Evolutionary conservation across 2,888 invertebrate genomes (phyloP).

Genomic region (Brachypterus glaber): DNA sequence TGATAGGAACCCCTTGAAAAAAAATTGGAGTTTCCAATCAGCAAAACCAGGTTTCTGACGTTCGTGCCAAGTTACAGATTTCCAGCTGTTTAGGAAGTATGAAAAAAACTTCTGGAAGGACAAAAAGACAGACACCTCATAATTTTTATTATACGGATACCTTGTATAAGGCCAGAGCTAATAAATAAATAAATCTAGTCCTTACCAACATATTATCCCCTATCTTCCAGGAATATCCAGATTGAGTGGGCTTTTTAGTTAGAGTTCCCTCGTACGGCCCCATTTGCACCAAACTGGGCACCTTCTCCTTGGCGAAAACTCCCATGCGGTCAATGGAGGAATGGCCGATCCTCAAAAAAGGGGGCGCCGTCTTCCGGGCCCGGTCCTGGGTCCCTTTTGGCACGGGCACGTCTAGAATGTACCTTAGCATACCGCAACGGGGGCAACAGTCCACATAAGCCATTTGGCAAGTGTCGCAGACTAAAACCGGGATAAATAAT

Average conservation of each 20-base stretch:
- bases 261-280: slow-evolving; percentile 26
- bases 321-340: slow-evolving; percentile 25
- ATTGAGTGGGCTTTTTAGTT: slow-evolving; percentile 15
- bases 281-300: slow-evolving; percentile 22
- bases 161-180: no score
- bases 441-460: slow-evolving; percentile 21
- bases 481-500: slow-evolving; percentile 12
- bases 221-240: slow-evolving; percentile 24
- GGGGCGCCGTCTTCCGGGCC: slow-evolving; percentile 24
- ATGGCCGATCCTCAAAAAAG: slow-evolving; percentile 18
- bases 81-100: no score
- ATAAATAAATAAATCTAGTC: no score
- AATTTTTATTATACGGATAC: no score
- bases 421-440: slow-evolving; percentile 20
- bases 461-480: slow-evolving; percentile 21
- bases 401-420: slow-evolving; percentile 17
- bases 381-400: slow-evolving; percentile 18
- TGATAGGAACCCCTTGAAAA: no score
- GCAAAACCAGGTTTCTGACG: no score
- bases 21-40: no score
- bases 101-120: no score
- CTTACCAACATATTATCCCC: slow-evolving; percentile 19
- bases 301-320: slow-evolving; percentile 19
- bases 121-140: no score
- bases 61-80: no score